Conservation (phyloP, 2,113 vertebrate species). For the Oenanthe oenanthe region DNA sequence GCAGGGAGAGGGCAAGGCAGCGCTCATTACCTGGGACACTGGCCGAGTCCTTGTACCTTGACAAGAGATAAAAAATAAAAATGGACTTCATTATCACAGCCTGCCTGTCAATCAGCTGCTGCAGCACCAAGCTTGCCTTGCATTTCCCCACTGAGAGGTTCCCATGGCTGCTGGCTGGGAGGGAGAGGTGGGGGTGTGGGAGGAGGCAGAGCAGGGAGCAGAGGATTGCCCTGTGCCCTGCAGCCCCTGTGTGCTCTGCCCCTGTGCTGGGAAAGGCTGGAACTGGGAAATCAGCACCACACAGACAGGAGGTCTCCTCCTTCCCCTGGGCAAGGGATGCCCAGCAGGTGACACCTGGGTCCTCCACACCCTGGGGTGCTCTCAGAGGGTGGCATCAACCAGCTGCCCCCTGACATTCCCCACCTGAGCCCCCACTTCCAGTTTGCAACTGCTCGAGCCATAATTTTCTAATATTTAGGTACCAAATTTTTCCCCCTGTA, state of each 20-base stretch:
- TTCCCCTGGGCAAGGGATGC: background rate
- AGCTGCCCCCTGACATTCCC: background rate
- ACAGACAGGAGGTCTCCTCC: background rate
- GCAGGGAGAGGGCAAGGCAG: constrained; percentile 23
- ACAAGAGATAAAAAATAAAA: constrained; percentile 54
- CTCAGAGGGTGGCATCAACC: background rate
- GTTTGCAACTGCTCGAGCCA: background rate
- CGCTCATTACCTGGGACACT: constrained; percentile 67
- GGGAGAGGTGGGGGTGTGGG: background rate
- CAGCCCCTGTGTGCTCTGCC: background rate
- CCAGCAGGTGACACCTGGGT: background rate
- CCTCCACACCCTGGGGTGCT: background rate
- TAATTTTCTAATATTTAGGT: background rate
- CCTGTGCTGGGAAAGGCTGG: background rate
- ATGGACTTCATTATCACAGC: constrained; percentile 55
- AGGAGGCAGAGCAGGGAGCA: background rate
- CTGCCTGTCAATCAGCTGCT: constrained; percentile 21
- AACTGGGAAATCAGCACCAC: fast-evolving
- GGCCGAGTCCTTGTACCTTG: constrained; percentile 63
- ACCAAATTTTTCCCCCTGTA: background rate
- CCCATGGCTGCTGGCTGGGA: fast-evolving
- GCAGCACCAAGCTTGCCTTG: background rate
- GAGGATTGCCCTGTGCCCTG: background rate
- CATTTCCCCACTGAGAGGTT: background rate
- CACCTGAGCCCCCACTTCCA: background rate